Evolutionary conservation across 64 coral and sea anemone genomes (phyloP), one percentile per base, ranked within the genome.

Genomic region (Montipora foliosa): DNA sequence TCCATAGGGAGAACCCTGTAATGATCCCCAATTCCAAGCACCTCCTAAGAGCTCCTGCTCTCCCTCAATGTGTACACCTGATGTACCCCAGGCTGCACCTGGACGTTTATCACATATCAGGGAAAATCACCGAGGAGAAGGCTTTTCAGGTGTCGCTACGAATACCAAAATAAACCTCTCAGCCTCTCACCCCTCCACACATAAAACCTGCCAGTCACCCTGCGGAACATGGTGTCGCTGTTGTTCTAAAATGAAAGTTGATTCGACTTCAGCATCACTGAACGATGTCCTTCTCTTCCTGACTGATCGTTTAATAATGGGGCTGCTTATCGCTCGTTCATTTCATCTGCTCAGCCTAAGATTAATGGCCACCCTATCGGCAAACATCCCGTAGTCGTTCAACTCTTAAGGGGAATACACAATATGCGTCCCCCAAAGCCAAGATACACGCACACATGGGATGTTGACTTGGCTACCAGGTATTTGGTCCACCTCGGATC

Each of bases 381-480:
- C 4, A 69, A 92, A 92, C 80, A 92, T 47, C 90, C 90, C 11
- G 75, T 74, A 13, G 90, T 92, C 2, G 13, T 46, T n/a, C 80
- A 92, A 10, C n/a, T 92, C 9, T 44, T 75, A 29, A 92, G 25
- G 48, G 67, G 79, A 44, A 92, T 92, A n/a, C 57, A 58, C 6
- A 83, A 74, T 14, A 92, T 61, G 44, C 55, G 46, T 44, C 74
- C 83, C n/a, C 91, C 75, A 17, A 50, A 57, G 52, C 55, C 90
- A 51, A 12, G 79, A 51, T 87, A 93, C n/a, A 72, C 15, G 0
- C 11, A 60, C 24, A 85, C 81, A 7, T 93, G 91, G 91, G 83
- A 87, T 24, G 81, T 87, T 3, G 3, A 22, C 50, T 1, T 44
- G 17, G 79, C 74, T 44, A 91, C 66, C 10, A 4, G 16, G 22